A percentile compares a stretch with the other conserved stretches of the same genome.
Evolutionary conservation across 2,888 invertebrate genomes (phyloP).

Genomic region (Notodonta ziczac): DNA sequence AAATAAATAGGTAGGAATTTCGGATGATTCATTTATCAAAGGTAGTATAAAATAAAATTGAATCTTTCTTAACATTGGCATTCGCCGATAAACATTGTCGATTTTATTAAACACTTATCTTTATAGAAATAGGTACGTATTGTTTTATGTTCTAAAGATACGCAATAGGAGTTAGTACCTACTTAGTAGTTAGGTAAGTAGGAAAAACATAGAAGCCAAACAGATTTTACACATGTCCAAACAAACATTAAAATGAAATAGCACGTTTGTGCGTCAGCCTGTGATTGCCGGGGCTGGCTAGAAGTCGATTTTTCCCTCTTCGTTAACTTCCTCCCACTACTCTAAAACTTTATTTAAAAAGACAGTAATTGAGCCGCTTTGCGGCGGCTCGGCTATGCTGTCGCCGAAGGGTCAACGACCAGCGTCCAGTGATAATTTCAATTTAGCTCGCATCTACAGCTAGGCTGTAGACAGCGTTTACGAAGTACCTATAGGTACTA

Average conservation of each 20-base stretch:
- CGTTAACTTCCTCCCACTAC: constrained; percentile 4
- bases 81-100: constrained; percentile 6
- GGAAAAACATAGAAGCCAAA: too few species aligned
- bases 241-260: too few species aligned
- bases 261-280: too few species aligned
- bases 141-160: too few species aligned
- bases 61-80: constrained; percentile 28
- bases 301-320: background rate
- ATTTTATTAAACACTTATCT: background rate
- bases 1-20: constrained; percentile 56
- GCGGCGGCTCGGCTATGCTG: constrained; percentile 14
- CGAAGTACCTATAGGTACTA: too few species aligned
- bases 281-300: too few species aligned
- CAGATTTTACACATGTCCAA: too few species aligned
- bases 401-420: constrained; percentile 38
- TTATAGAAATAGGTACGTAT: background rate
- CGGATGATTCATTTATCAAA: constrained; percentile 66
- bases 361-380: background rate
- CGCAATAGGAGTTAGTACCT: too few species aligned
- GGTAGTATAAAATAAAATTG: constrained; percentile 17
- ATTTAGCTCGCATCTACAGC: constrained; percentile 43
- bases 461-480: constrained; percentile 16
- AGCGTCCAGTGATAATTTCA: constrained; percentile 46
- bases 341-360: background rate
- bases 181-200: too few species aligned